Conservation (phyloP, 2,888 invertebrate genomes). For the Microplitis deprimator region DNA sequence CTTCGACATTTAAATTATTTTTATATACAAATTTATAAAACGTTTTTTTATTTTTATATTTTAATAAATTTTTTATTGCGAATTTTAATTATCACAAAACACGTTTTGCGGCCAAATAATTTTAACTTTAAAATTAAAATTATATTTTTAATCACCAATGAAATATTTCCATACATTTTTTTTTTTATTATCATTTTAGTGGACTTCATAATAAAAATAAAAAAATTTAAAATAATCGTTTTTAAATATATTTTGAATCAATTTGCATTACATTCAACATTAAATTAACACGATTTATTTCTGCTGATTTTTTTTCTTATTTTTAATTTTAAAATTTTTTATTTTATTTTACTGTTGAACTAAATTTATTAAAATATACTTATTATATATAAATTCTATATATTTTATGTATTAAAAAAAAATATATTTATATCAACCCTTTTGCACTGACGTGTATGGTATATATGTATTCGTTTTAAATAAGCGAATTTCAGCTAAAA, state of each 20-base stretch:
- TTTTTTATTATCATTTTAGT: not conserved
- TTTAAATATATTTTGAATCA: not conserved
- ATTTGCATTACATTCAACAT: not conserved
- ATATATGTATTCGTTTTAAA: too few relatives aligned
- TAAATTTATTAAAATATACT: not conserved
- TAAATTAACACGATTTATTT: not conserved
- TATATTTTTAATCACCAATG: not conserved
- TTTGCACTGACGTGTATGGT: too few relatives aligned
- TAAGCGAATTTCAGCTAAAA: too few relatives aligned
- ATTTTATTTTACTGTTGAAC: not conserved
- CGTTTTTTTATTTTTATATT: not conserved
- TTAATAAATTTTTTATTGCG: slow-evolving; percentile 1
- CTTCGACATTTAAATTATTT: not conserved
- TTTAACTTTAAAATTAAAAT: not conserved
- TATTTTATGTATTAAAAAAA: too few relatives aligned
- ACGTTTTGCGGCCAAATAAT: not conserved
- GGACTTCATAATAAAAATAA: not conserved
- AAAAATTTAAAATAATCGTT: too few relatives aligned
- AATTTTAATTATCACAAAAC: not conserved
- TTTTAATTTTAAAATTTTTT: not conserved
- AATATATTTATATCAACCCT: too few relatives aligned
- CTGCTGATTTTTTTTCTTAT: not conserved
- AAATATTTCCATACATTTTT: not conserved
- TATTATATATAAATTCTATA: too few relatives aligned
- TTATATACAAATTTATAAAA: too few relatives aligned